Evolutionary conservation across 2,113 vertebrate genomes (phyloP).

Genomic region (Scytalopus superciliaris): DNA sequence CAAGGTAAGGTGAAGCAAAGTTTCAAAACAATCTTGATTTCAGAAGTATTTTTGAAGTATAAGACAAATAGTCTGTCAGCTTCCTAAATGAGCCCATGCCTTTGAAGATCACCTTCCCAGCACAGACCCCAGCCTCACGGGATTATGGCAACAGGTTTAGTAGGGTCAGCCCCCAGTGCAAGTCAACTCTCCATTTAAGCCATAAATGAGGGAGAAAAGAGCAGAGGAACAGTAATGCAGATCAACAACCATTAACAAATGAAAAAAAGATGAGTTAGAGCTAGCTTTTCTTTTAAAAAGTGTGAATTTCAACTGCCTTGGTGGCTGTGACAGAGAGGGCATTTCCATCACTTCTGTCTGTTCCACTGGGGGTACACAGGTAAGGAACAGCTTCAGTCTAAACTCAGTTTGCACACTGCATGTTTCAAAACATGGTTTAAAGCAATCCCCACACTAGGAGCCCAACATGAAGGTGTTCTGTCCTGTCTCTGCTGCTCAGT

Average conservation of each 20-base stretch:
- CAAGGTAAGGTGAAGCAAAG: background rate
- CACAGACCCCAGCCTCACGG: rapidly evolving
- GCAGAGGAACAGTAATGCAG: background rate
- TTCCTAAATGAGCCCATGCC: background rate
- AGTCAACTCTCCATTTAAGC: background rate
- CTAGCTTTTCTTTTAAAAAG: background rate
- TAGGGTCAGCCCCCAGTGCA: background rate
- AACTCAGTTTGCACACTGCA: rapidly evolving
- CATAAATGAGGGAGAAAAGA: background rate
- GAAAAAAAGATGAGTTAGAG: background rate
- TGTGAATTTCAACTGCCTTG: background rate
- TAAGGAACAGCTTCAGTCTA: background rate
- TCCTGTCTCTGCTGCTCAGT: background rate
- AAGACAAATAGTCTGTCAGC: background rate
- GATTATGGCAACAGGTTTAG: background rate
- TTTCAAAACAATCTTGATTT: background rate
- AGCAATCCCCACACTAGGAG: rapidly evolving
- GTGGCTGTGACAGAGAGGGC: background rate
- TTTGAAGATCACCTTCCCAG: background rate
- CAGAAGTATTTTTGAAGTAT: background rate
- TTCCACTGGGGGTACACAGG: background rate
- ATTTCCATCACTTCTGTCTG: rapidly evolving
- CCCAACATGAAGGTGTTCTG: rapidly evolving
- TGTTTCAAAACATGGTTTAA: background rate
- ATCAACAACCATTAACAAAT: background rate